Conservation (phyloP, 2,888 invertebrate species). For the Eupithecia centaureata region DNA sequence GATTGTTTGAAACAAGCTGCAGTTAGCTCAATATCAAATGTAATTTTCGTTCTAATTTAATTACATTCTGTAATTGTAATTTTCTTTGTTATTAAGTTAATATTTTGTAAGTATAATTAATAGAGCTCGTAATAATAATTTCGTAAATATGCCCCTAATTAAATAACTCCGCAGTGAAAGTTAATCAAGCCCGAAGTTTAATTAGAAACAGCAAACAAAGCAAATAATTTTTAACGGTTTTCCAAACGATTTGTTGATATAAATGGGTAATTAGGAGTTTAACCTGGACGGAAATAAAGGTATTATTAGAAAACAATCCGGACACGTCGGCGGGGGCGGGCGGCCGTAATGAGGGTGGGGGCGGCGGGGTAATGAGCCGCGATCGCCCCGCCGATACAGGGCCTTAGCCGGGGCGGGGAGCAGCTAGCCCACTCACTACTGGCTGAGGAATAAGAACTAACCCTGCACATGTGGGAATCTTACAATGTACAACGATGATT, state of each 20-base stretch:
- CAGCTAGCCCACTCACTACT: slow-evolving; percentile 23
- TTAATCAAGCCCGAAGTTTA: slow-evolving; percentile 34
- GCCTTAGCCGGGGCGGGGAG: slow-evolving; percentile 8
- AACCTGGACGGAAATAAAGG: slow-evolving; percentile 76
- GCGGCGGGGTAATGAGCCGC: slow-evolving; percentile 82
- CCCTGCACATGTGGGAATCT: too few species aligned
- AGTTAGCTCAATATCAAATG: neutral
- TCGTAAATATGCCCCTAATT: slow-evolving; percentile 1
- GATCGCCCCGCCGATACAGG: slow-evolving; percentile 79
- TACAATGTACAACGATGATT: too few species aligned
- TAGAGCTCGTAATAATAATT: neutral
- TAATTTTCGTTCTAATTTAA: neutral
- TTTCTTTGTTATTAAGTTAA: neutral
- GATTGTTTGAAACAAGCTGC: neutral
- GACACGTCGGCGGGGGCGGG: slow-evolving; percentile 47
- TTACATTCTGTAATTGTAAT: neutral
- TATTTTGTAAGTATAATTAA: neutral
- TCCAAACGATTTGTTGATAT: slow-evolving; percentile 59
- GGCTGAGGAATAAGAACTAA: too few species aligned
- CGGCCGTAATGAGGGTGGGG: slow-evolving; percentile 73
- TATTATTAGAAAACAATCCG: slow-evolving; percentile 83
- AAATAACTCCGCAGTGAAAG: slow-evolving; percentile 24
- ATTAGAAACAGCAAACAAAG: slow-evolving; percentile 34
- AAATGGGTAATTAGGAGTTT: slow-evolving; percentile 69
- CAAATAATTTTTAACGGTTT: slow-evolving; percentile 40